Evolutionary conservation across 2,797 vertebrate genomes (phyloP).

Genomic region (Micrastur ruficollis): DNA sequence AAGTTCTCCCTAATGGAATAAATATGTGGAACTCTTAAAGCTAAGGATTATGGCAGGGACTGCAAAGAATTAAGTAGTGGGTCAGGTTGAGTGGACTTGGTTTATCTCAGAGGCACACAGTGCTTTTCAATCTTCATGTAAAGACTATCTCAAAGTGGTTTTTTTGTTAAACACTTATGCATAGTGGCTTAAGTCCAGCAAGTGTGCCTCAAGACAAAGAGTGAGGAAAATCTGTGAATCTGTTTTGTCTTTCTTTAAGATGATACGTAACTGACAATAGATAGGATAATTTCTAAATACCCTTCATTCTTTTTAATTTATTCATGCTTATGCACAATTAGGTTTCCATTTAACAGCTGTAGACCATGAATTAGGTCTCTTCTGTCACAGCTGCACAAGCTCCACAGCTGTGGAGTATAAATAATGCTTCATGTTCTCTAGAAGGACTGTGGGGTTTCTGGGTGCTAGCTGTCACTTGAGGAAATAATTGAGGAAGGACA

Average conservation of each 20-base stretch:
- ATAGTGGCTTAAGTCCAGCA: background rate
- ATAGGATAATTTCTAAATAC: background rate
- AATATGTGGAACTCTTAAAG: background rate
- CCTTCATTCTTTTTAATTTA: background rate
- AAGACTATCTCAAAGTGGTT: background rate
- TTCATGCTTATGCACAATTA: background rate
- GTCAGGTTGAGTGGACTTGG: background rate
- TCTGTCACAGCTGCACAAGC: conserved; percentile 31
- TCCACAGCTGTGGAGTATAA: conserved; percentile 32
- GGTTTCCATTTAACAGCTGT: conserved; percentile 33
- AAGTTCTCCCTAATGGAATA: background rate
- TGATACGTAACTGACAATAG: background rate
- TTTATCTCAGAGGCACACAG: background rate
- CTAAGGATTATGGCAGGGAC: background rate
- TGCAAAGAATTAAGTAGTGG: background rate
- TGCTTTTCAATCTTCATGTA: background rate
- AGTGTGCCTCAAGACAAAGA: background rate
- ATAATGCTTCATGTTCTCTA: background rate
- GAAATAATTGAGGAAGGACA: background rate
- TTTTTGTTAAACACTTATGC: background rate
- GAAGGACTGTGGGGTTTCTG: background rate
- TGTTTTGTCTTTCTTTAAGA: background rate
- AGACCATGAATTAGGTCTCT: conserved; percentile 6
- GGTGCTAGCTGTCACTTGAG: background rate
- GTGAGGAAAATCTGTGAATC: background rate